These are phyloP conservation scores for Thecocarcelia acutangulata DNA, from an alignment of 2,888 invertebrate genomes.

Conservation along the genomic window DNA sequence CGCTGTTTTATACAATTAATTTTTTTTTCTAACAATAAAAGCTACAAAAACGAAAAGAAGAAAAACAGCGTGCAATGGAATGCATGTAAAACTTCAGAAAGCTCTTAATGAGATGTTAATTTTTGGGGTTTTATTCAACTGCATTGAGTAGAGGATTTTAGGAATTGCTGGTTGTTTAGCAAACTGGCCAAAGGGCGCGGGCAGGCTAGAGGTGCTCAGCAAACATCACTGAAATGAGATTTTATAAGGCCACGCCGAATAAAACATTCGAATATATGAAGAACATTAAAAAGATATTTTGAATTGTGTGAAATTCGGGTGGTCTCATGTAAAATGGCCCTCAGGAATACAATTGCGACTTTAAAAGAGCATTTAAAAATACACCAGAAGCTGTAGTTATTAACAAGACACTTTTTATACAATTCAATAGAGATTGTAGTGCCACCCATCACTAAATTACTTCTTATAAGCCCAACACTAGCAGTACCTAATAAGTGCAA, in stretches of 20 bases:
- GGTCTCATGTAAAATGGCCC: no score
- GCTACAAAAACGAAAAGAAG: not conserved
- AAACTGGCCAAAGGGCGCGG: not conserved
- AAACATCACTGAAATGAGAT: constrained; percentile 1
- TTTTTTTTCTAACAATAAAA: constrained; percentile 15
- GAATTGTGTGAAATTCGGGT: no score
- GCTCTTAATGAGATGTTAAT: constrained; percentile 61
- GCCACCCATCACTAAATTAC: no score
- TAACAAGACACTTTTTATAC: no score
- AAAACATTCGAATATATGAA: constrained; percentile 2
- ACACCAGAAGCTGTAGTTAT: no score
- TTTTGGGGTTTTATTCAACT: constrained; percentile 45
- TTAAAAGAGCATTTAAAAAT: no score
- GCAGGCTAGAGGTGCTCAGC: not conserved
- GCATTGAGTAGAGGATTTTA: constrained; percentile 9
- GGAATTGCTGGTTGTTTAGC: constrained; percentile 16
- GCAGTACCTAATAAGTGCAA: no score
- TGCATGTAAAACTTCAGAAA: constrained; percentile 42
- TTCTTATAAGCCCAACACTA: no score
- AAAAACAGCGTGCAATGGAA: not conserved
- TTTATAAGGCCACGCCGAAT: constrained; percentile 1
- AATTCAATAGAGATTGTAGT: no score
- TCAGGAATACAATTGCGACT: no score
- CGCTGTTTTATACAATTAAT: constrained; percentile 23
- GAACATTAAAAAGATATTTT: no score